A percentile compares a stretch with the other conserved stretches of the same genome.
These are phyloP conservation scores for Brachionus sp. DNA, from an alignment of 1,140 invertebrate species.

Conservation along the genomic window DNA sequence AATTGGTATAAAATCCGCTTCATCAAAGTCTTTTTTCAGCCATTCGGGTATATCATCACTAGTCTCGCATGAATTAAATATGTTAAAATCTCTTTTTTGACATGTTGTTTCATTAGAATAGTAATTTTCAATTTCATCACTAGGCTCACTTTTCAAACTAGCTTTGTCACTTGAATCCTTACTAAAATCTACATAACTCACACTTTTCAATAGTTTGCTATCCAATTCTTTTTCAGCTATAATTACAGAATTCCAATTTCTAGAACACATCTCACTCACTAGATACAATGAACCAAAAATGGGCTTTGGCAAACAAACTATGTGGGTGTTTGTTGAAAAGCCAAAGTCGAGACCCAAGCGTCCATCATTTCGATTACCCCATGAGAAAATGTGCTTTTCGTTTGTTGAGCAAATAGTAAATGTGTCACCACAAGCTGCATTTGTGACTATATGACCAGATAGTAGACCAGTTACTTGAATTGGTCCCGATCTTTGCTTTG, in stretches of 20 bases:
- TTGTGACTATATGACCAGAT: slow-evolving; percentile 54
- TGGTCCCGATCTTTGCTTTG: slow-evolving; percentile 59
- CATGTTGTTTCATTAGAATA: background rate
- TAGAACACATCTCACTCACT: slow-evolving; percentile 51
- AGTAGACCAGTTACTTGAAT: slow-evolving; percentile 63
- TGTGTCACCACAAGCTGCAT: slow-evolving; percentile 65
- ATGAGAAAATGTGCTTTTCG: slow-evolving; percentile 58
- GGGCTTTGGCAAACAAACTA: slow-evolving; percentile 51
- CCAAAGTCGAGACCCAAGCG: slow-evolving; percentile 51
- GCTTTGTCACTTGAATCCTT: background rate
- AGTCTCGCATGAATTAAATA: background rate
- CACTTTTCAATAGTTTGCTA: background rate
- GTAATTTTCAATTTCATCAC: background rate
- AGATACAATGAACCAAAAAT: slow-evolving; percentile 59
- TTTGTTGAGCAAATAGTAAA: slow-evolving; percentile 67
- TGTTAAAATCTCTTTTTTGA: slow-evolving; percentile 31
- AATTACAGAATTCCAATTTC: slow-evolving; percentile 56
- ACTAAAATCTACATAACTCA: background rate
- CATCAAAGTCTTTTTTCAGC: slow-evolving; percentile 42
- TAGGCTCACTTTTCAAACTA: background rate
- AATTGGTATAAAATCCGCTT: slow-evolving; percentile 26
- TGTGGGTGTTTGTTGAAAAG: slow-evolving; percentile 47
- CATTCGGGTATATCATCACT: background rate
- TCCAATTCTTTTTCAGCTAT: slow-evolving; percentile 51
- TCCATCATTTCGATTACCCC: slow-evolving; percentile 57